Evolutionary conservation across 2,113 vertebrate species (phyloP).

Genomic region (Pituophis catenifer): DNA sequence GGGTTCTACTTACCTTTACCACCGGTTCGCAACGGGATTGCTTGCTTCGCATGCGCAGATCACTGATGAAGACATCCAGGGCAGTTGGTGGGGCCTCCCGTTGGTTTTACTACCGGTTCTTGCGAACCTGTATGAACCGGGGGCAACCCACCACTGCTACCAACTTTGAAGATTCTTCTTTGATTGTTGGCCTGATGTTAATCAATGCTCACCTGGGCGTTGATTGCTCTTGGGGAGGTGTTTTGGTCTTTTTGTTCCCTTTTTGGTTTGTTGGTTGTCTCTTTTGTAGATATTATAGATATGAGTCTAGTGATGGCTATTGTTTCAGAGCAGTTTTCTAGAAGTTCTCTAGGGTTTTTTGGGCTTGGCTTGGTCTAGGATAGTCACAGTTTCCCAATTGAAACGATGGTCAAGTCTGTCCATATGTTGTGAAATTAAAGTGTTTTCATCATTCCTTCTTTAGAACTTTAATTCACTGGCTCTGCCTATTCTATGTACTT

Average conservation of each 20-base stretch:
- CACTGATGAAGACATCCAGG: too few relatives aligned
- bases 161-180: not conserved
- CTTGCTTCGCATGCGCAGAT: too few relatives aligned
- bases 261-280: not conserved
- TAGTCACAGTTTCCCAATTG: not conserved
- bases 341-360: not conserved
- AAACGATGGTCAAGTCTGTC: not conserved
- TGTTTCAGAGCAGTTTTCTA: not conserved
- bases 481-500: not conserved
- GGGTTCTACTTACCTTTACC: too few relatives aligned
- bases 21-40: too few relatives aligned
- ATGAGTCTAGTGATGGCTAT: not conserved
- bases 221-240: not conserved
- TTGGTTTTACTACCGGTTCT: too few relatives aligned
- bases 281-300: not conserved
- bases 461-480: not conserved
- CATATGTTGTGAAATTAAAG: not conserved
- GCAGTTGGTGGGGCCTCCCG: too few relatives aligned
- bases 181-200: not conserved
- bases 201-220: not conserved
- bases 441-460: not conserved
- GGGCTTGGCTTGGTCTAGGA: not conserved
- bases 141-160: too few relatives aligned
- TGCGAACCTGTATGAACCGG: too few relatives aligned
- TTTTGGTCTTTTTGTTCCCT: not conserved